Conservation (phyloP, 2,888 invertebrate genomes). For the Rambutsinella grinnellia region DNA sequence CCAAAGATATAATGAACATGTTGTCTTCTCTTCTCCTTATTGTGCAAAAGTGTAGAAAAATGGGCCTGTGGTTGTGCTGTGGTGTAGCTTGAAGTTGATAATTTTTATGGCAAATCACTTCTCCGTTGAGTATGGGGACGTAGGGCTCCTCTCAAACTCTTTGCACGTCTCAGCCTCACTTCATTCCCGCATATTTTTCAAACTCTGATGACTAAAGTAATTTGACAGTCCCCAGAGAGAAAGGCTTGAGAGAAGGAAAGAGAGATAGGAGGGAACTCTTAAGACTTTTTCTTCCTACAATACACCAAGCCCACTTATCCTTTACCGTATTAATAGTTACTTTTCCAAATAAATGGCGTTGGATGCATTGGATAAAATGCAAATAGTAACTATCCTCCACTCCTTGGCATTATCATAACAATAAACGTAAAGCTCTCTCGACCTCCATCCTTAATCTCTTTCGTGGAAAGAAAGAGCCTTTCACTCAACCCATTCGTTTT, state of each 20-base stretch:
- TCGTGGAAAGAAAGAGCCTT: neutral
- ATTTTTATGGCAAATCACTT: slow-evolving; percentile 40
- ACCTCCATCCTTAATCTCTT: neutral
- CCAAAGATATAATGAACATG: slow-evolving; percentile 49
- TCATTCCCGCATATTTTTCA: slow-evolving; percentile 46
- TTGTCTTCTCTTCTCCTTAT: slow-evolving; percentile 18
- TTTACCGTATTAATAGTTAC: neutral
- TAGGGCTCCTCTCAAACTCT: slow-evolving; percentile 42
- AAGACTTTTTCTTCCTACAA: neutral
- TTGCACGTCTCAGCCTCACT: slow-evolving; percentile 28
- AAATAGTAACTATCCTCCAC: neutral
- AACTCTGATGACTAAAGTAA: slow-evolving; percentile 49
- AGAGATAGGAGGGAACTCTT: neutral
- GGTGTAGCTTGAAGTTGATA: slow-evolving; percentile 8
- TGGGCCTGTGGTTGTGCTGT: slow-evolving; percentile 32
- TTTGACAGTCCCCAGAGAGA: slow-evolving; percentile 50
- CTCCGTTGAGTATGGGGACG: slow-evolving; percentile 14
- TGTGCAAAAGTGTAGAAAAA: slow-evolving; percentile 1
- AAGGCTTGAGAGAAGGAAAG: neutral
- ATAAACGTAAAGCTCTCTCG: neutral
- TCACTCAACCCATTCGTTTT: slow-evolving; percentile 20
- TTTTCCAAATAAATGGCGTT: too few species aligned
- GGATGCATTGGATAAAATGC: neutral
- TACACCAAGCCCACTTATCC: neutral
- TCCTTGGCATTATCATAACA: neutral